Conservation (phyloP, 2,888 invertebrate genomes). For the Criorhina ranunculi region DNA sequence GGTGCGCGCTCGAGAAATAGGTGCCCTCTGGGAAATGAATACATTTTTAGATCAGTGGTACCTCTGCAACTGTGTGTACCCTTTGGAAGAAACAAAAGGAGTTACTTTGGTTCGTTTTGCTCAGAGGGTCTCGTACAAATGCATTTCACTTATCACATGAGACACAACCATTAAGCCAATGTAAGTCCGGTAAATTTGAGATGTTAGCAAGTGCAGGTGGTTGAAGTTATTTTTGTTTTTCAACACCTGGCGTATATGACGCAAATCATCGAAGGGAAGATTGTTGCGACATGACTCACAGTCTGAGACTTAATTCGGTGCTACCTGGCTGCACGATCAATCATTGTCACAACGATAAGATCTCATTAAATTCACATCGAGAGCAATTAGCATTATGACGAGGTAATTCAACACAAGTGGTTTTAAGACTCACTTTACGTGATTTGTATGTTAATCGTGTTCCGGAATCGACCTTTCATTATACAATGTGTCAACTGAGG, state of each 20-base stretch:
- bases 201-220: neutral
- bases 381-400: constrained; percentile 29
- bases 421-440: neutral
- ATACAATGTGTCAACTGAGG: neutral
- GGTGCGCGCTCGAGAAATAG: neutral
- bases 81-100: constrained; percentile 33
- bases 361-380: constrained; percentile 41
- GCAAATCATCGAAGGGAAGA: neutral
- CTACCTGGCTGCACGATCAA: constrained; percentile 16
- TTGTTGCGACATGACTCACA: constrained; percentile 12
- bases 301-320: constrained; percentile 25
- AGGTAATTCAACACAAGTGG: neutral
- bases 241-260: constrained; percentile 9
- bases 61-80: neutral
- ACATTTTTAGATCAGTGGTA: neutral
- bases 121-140: neutral
- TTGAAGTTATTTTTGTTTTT: neutral
- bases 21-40: constrained; percentile 44
- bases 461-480: neutral
- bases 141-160: neutral
- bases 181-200: constrained; percentile 1
- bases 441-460: constrained; percentile 3
- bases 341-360: constrained; percentile 47
- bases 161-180: too few relatives aligned
- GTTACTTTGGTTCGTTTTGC: neutral